These are phyloP conservation scores for Umimayanthus kanabou DNA, from an alignment of 92 coral and sea anemone genomes.

Conservation along the genomic window DNA sequence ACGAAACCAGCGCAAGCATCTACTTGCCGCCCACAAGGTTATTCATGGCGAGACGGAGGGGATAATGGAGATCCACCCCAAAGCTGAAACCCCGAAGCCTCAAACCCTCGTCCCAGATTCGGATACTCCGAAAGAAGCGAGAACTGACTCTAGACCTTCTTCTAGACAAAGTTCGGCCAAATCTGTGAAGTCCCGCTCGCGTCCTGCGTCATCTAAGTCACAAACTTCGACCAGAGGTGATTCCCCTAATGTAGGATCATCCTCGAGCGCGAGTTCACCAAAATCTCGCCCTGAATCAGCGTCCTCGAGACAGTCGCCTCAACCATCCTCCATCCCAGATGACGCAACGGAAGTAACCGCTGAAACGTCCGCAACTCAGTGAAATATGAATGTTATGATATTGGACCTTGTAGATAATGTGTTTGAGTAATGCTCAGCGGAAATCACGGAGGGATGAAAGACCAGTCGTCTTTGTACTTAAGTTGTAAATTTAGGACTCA, in stretches of 20 bases:
- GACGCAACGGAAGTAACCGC: slow-evolving; percentile 49
- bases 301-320: slow-evolving; percentile 72
- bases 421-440: background rate
- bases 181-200: slow-evolving; percentile 53
- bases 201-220: slow-evolving; percentile 63
- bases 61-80: slow-evolving; percentile 67
- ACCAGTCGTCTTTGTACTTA: background rate
- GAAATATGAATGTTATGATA: background rate
- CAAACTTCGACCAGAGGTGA: slow-evolving; percentile 63
- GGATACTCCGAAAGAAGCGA: slow-evolving; percentile 42
- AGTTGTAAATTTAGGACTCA: too few species aligned
- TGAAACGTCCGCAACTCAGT: slow-evolving; percentile 18
- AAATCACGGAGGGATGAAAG: background rate
- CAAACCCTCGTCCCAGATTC: slow-evolving; percentile 41
- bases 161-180: slow-evolving; percentile 48
- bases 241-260: slow-evolving; percentile 57
- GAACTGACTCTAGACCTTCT: slow-evolving; percentile 48
- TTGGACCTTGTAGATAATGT: slow-evolving; percentile 5
- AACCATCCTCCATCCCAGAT: slow-evolving; percentile 60
- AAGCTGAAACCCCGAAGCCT: slow-evolving; percentile 60
- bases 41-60: slow-evolving; percentile 77
- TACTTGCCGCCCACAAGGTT: slow-evolving; percentile 95
- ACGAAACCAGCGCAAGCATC: slow-evolving; percentile 86
- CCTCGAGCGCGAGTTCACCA: slow-evolving; percentile 58
- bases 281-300: slow-evolving; percentile 84